Conservation (phyloP, 2,113 vertebrate species). For the Onychostoma macrolepis region DNA sequence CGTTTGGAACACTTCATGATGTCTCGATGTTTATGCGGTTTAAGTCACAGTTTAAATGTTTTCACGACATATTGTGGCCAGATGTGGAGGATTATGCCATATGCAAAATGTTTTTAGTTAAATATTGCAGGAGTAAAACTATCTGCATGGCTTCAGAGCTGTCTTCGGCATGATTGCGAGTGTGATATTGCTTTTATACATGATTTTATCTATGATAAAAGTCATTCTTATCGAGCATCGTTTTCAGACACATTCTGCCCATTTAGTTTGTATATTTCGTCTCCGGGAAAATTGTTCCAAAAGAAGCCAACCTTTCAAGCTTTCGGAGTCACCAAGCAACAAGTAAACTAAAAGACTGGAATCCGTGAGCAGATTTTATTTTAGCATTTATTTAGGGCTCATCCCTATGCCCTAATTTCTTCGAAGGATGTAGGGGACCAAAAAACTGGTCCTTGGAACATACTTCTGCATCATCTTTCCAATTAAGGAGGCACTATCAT, state of each 20-base stretch:
- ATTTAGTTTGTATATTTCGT: neutral
- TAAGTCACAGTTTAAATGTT: neutral
- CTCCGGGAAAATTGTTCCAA: neutral
- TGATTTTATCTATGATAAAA: neutral
- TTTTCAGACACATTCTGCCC: neutral
- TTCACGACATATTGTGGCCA: neutral
- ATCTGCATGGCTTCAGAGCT: neutral
- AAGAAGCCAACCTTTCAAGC: neutral
- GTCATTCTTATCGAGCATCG: neutral
- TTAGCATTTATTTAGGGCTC: too few species aligned
- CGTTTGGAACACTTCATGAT: neutral
- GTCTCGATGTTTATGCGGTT: neutral
- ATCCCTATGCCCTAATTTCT: too few species aligned
- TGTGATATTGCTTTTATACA: neutral
- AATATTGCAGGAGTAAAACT: neutral
- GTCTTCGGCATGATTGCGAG: neutral
- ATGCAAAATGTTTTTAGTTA: neutral
- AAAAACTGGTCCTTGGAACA: neutral
- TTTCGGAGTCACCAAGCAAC: neutral
- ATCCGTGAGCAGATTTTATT: too few species aligned
- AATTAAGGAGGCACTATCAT: too few species aligned
- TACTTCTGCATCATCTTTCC: neutral
- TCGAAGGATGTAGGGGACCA: neutral
- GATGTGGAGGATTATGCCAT: neutral
- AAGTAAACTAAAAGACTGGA: neutral